Evolutionary conservation across 2,797 vertebrate species (phyloP).

Genomic region (Brachyalestes nurse): DNA sequence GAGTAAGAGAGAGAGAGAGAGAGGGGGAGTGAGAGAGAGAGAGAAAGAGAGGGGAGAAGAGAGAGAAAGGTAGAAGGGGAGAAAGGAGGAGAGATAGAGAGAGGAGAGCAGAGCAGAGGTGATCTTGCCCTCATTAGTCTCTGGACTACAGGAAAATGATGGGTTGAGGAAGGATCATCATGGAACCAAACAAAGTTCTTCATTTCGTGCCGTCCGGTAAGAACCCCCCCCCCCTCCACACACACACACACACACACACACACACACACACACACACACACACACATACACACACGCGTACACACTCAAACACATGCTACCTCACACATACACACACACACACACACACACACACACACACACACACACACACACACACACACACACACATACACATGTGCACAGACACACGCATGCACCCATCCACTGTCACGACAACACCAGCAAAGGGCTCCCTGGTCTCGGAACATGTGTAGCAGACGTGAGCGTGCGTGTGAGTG

Average conservation of each 20-base stretch:
- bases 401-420: conserved; percentile 35
- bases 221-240: conserved; percentile 60
- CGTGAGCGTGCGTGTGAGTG: conserved; percentile 21
- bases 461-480: conserved; percentile 70
- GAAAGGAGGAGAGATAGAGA: conserved; percentile 54
- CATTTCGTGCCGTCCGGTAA: conserved; percentile 86
- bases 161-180: conserved; percentile 80
- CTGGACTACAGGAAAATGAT: conserved; percentile 83
- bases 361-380: conserved; percentile 34
- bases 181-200: conserved; percentile 87
- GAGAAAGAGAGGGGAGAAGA: conserved; percentile 33
- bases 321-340: neutral
- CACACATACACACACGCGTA: too few species aligned
- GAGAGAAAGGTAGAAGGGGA: conserved; percentile 64
- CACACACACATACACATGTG: conserved; percentile 17
- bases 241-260: too few species aligned
- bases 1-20: conserved; percentile 52
- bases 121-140: conserved; percentile 79
- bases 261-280: too few species aligned
- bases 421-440: conserved; percentile 50
- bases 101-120: conserved; percentile 69
- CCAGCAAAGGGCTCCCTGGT: conserved; percentile 77
- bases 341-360: conserved; percentile 25
- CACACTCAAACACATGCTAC: too few species aligned
- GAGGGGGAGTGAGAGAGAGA: conserved; percentile 34